These are phyloP conservation scores for Takifugu ocellatus DNA, from an alignment of 2,797 vertebrate species.

Conservation along the genomic window DNA sequence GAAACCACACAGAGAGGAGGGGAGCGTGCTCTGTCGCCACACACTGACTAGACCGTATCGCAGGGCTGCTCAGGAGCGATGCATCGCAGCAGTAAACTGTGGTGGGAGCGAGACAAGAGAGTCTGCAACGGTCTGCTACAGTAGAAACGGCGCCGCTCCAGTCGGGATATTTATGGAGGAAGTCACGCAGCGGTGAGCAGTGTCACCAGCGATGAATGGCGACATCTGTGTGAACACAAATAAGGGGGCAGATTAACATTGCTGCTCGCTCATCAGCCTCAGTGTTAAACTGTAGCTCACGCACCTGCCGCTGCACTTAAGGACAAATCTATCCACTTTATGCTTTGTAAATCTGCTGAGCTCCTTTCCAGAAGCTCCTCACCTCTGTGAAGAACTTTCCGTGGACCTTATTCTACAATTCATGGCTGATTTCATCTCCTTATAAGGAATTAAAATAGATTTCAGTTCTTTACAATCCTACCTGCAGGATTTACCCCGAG, in stretches of 20 bases:
- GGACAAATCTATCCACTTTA: conserved; percentile 8
- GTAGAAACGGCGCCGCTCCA: conserved; percentile 1
- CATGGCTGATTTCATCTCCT: not conserved
- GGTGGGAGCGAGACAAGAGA: not conserved
- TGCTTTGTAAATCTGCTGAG: too few species aligned
- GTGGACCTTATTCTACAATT: not conserved
- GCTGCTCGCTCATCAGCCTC: not conserved
- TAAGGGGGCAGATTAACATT: conserved; percentile 6
- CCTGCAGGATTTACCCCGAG: too few species aligned
- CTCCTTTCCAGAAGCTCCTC: not conserved
- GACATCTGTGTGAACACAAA: conserved; percentile 4
- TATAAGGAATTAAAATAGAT: not conserved
- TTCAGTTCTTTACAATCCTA: too few species aligned
- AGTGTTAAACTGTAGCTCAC: not conserved
- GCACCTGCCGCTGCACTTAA: conserved; percentile 33
- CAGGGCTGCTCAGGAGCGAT: conserved; percentile 28
- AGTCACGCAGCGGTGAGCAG: conserved; percentile 4
- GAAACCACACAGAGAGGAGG: conserved; percentile 64
- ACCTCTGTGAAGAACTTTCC: conserved; percentile 8
- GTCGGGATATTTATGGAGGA: conserved; percentile 12
- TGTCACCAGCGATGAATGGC: conserved; percentile 1
- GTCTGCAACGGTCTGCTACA: not conserved
- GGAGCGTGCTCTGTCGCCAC: conserved; percentile 48
- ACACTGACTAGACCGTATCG: conserved; percentile 40
- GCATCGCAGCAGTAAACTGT: too few species aligned